Base-by-base conservation (phyloP, 2,113 vertebrate species). In the Donacobius atricapilla region DNA sequence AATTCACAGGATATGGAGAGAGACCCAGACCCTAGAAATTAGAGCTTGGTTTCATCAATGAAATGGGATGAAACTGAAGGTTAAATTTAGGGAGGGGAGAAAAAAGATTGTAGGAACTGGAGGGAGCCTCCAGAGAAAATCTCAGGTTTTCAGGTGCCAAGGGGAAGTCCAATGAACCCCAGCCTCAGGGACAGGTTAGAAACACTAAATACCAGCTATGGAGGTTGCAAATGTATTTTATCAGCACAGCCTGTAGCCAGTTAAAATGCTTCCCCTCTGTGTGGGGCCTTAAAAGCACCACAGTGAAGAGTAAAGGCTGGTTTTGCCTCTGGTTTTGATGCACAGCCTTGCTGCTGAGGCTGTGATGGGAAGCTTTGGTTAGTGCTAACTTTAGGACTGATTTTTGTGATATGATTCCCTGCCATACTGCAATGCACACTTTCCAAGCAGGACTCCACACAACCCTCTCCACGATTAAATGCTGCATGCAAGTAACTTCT, bases 21-120 rank as follows among this genome's bases (percentile, higher is more conserved):
- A 39, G 7, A 22, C 10, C 39, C 18, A 89, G 27, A 37, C 27
- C 11, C 35, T 18, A 63, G 19, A 66, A 85, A 83, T 28, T 5
- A 47, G 42, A 79, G 11, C 50, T 42, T 83, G 53, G 45, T 79
- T 79, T 68, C 28, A 65, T 10, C 64, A 75, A 1, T 39, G 39
- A 51, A 83, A 65, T 0, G 1, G 28, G 22, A 68, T 39, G 20
- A 89, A 78, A 31, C 57, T 76, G 35, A 68, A 78, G 9, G 23
- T n/a, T 48, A 70, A 84, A 45, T 14, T 51, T 0, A 19, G 23
- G 12, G 10, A 27, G 15, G 5, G 0, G 0, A 1, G 22, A 47
- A 18, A 37, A 25, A 47, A 18, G 9, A 9, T 11, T 6, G 2
- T 9, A 71, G 61, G 16, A 50, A 28, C 10, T 51, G 9, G 16